A percentile compares a stretch with the other conserved stretches of the same genome.
phyloP scores from a whole-genome alignment of 2,888 invertebrate species.

The Drosophila villosipedis region DNA sequence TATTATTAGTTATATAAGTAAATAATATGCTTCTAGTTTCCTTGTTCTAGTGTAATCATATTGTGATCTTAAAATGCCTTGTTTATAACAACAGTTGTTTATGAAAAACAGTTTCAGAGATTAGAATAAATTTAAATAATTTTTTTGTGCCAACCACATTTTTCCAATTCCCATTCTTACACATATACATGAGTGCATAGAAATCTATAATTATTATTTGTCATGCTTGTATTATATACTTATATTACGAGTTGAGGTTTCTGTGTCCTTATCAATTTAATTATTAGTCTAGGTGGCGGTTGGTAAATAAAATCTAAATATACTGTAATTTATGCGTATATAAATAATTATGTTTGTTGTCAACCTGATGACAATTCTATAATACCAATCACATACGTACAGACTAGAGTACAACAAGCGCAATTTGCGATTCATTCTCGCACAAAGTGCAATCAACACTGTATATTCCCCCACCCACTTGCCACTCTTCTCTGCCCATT shows the following conservation, averaged over 20 bases:
- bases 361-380: slow-evolving; percentile 21
- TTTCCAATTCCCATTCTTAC: background rate
- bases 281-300: background rate
- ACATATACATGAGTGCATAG: background rate
- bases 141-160: background rate
- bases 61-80: background rate
- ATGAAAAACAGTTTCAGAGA: background rate
- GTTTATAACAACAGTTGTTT: background rate
- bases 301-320: background rate
- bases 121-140: background rate
- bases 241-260: background rate
- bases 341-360: background rate
- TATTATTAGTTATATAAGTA: background rate
- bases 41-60: background rate
- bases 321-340: background rate
- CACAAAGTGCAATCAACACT: slow-evolving; percentile 70
- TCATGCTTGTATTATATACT: background rate
- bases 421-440: slow-evolving; percentile 53
- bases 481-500: slow-evolving; percentile 9
- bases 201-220: background rate
- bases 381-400: slow-evolving; percentile 13
- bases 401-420: slow-evolving; percentile 39
- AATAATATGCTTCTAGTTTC: background rate
- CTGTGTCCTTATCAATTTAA: background rate
- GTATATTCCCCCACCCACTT: slow-evolving; percentile 16